Base-by-base conservation (phyloP, 2,113 vertebrate genomes). In the Calonectris borealis region DNA sequence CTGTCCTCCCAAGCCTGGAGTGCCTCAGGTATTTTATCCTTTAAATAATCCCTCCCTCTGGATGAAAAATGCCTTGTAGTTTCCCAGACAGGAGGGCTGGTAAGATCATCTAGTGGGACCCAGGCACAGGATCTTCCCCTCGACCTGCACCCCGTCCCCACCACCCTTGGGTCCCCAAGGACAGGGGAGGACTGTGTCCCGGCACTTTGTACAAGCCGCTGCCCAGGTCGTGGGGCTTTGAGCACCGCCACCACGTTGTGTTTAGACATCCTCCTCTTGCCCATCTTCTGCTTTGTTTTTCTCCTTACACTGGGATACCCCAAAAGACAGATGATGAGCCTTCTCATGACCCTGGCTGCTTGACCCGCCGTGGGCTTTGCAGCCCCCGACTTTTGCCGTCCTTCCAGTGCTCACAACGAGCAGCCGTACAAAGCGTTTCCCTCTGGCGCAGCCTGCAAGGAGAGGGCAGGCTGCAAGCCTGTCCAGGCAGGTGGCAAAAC, bases 211-310 rank as follows among this genome's bases (percentile, higher is more conserved):
- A 21, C 22, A 29, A 89, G 32, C 6, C 25, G 13, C 48, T 31
- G 31, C 17, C 2, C 1, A 5, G 34, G 26, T 22, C 9, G 6
- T 2, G 4, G 13, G 48, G 7, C 24, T 76, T 66, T 87, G 34
- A 68, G 32, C 38, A 31, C 7, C 3, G 1, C 11, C 8, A 27
- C 12, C 12, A 5, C 0, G 0, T 34, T 34, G 34, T 40, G 10
- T 76, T 93, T 48, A 69, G 62, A 13, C 31, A 60, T 40, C 40
- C 26, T 76, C 29, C 29, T 49, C 44, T 29, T 2, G 2, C 26
- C 16, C 4, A 10, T 15, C 24, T 69, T 65, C 40, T 34, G 16
- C 36, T 66, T 81, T 7, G 7, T 20, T 64, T 66, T 70, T 22
- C 31, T 72, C 11, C 38, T n/a, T 77, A 17, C 3, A 1, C 25